A percentile compares a stretch with the other conserved stretches of the same genome.
phyloP scores from a whole-genome alignment of 2,113 vertebrate genomes.

The Hiodon tergisus region DNA sequence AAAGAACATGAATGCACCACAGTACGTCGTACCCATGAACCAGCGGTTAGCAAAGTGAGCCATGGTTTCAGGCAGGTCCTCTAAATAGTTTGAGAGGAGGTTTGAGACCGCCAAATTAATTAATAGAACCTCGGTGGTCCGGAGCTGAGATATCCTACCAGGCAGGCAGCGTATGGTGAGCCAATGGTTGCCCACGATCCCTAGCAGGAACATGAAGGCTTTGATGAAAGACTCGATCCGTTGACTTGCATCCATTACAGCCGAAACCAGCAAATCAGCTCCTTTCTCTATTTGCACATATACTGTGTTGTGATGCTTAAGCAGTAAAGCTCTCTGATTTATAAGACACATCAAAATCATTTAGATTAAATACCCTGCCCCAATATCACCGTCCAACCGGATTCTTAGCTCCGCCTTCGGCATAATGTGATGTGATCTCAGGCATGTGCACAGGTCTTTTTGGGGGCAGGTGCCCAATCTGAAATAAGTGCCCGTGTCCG shows the following conservation, averaged over 20 bases:
- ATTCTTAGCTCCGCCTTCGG: not conserved
- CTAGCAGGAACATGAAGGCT: slow-evolving; percentile 51
- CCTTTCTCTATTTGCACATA: not conserved
- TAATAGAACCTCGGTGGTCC: slow-evolving; percentile 54
- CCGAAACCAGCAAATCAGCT: not conserved
- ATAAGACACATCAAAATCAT: not conserved
- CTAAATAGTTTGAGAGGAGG: slow-evolving; percentile 66
- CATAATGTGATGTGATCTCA: too few species aligned
- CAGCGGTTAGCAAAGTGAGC: slow-evolving; percentile 48
- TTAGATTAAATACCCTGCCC: not conserved
- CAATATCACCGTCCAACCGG: not conserved
- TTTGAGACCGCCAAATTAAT: slow-evolving; percentile 62
- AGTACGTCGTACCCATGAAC: slow-evolving; percentile 54
- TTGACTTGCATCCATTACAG: slow-evolving; percentile 38
- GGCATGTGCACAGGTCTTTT: too few species aligned
- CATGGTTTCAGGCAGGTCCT: slow-evolving; percentile 59
- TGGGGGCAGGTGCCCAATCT: too few species aligned
- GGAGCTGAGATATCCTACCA: slow-evolving; percentile 34
- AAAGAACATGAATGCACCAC: slow-evolving; percentile 51
- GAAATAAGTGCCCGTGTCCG: too few species aligned
- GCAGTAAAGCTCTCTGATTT: too few species aligned
- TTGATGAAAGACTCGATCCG: slow-evolving; percentile 48
- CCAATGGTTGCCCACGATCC: slow-evolving; percentile 64
- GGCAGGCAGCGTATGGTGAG: slow-evolving; percentile 52
- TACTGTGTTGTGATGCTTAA: too few species aligned